These are phyloP conservation scores for Sebastiscus albofasciatus DNA, from an alignment of 2,797 vertebrate species.

Conservation along the genomic window DNA sequence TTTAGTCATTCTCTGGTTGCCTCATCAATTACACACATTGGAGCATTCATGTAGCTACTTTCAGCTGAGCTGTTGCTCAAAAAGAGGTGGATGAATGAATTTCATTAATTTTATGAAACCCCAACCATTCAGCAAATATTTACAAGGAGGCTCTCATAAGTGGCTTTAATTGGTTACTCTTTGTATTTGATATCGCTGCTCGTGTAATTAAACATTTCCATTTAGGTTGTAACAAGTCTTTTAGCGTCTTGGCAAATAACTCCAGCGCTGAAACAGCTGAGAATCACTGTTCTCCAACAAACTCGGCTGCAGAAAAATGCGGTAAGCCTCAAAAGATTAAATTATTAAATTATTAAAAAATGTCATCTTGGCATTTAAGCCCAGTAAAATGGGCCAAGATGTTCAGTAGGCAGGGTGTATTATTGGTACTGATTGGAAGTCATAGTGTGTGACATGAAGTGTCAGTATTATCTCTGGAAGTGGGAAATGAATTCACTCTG, in stretches of 20 bases:
- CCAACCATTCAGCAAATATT: not conserved
- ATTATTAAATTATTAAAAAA: not conserved
- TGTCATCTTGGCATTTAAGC: not conserved
- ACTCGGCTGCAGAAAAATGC: not conserved
- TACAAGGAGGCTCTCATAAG: not conserved
- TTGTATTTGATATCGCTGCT: not conserved
- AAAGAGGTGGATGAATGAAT: constrained; percentile 21
- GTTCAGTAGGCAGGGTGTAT: not conserved
- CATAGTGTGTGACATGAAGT: constrained; percentile 1
- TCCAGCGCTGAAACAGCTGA: not conserved
- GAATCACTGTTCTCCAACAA: not conserved
- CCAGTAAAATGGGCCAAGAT: not conserved
- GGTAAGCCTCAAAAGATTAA: not conserved
- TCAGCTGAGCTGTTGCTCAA: constrained; percentile 7
- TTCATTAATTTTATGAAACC: not conserved
- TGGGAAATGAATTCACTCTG: constrained; percentile 1
- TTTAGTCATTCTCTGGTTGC: constrained; percentile 20
- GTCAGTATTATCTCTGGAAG: constrained; percentile 8
- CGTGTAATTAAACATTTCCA: not conserved
- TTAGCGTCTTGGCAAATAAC: not conserved
- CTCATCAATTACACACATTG: constrained; percentile 13
- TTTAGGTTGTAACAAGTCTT: not conserved
- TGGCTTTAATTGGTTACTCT: not conserved
- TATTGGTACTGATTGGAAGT: constrained; percentile 4
- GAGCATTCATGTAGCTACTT: constrained; percentile 8